These are phyloP conservation scores for Calonectris borealis DNA, from an alignment of 2,113 vertebrate species.

Conservation along the genomic window DNA sequence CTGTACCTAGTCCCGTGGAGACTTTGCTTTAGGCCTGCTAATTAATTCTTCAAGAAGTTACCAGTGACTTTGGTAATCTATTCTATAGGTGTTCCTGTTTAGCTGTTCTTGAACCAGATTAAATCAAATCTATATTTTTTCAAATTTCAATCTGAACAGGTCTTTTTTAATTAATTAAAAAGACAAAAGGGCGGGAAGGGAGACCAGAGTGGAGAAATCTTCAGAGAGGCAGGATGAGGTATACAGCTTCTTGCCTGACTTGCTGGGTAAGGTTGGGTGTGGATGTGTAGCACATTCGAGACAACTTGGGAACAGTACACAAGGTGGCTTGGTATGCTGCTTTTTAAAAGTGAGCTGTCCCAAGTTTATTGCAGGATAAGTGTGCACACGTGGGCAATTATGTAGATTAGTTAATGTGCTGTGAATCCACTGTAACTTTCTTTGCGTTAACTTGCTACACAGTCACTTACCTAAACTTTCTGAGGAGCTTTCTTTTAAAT, in stretches of 20 bases:
- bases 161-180: background rate
- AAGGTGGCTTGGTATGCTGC: background rate
- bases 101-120: background rate
- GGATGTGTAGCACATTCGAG: background rate
- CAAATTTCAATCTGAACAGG: background rate
- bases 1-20: background rate
- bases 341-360: background rate
- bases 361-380: background rate
- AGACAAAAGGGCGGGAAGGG: background rate
- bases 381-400: background rate
- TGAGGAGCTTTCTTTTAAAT: background rate
- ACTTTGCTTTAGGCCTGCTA: background rate
- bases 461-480: background rate
- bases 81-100: background rate
- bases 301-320: background rate
- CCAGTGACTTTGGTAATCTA: rapidly evolving
- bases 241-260: background rate
- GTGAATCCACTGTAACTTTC: background rate
- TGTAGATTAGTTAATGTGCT: background rate
- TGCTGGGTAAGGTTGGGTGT: slow-evolving; percentile 6
- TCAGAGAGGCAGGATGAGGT: background rate
- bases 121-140: background rate
- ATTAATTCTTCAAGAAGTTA: background rate
- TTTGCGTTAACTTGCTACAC: background rate
- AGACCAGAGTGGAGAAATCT: background rate